Percentiles rank a stretch among this genome's conserved stretches.
Conservation (phyloP, 2,888 invertebrate genomes). For the Mythimna pallens region DNA sequence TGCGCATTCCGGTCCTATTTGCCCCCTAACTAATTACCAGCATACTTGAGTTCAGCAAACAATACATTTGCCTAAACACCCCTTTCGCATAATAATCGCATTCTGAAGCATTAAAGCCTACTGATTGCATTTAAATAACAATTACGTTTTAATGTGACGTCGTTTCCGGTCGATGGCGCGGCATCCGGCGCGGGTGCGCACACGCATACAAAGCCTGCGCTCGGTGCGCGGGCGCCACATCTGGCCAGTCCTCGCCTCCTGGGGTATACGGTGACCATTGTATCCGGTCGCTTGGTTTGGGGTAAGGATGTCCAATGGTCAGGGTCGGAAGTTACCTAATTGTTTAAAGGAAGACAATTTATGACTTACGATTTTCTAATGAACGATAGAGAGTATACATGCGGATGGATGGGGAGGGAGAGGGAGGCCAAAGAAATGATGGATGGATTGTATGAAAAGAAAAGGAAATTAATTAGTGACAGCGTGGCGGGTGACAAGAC, state of each 20-base stretch:
- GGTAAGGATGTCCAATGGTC: slow-evolving; percentile 46
- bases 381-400: too few species aligned
- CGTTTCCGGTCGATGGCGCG: slow-evolving; percentile 77
- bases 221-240: slow-evolving; percentile 76
- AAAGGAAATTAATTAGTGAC: too few species aligned
- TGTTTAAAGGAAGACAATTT: neutral
- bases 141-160: slow-evolving; percentile 81
- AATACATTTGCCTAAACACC: slow-evolving; percentile 58
- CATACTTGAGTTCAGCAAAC: slow-evolving; percentile 24
- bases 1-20: slow-evolving; percentile 20
- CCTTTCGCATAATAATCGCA: slow-evolving; percentile 56
- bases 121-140: slow-evolving; percentile 81
- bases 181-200: slow-evolving; percentile 78
- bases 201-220: slow-evolving; percentile 80
- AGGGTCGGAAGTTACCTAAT: slow-evolving; percentile 23
- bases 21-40: slow-evolving; percentile 28
- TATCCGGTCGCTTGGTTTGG: slow-evolving; percentile 61
- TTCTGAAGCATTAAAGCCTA: slow-evolving; percentile 60
- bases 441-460: too few species aligned
- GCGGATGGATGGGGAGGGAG: too few species aligned
- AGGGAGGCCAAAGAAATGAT: too few species aligned
- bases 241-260: slow-evolving; percentile 66
- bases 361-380: neutral
- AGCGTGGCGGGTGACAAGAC: too few species aligned
- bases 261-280: slow-evolving; percentile 57